phyloP scores from a whole-genome alignment of 2,888 invertebrate genomes.

The Nebria salina region DNA sequence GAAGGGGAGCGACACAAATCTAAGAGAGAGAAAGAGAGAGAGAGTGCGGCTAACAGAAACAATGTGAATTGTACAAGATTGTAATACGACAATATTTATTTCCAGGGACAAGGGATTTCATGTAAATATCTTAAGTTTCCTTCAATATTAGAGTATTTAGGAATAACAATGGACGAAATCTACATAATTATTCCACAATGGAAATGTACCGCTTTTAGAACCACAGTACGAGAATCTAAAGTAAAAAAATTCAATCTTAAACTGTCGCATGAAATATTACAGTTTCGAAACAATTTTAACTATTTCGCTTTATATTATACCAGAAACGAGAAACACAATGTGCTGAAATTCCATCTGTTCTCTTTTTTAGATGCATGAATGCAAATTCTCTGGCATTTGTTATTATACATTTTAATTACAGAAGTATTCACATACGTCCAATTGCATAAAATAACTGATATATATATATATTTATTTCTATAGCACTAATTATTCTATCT shows the following conservation, averaged over 20 bases:
- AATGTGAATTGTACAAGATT: slow-evolving; percentile 20
- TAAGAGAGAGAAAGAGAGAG: too few species aligned
- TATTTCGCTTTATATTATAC: neutral
- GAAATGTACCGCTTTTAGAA: neutral
- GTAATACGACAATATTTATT: slow-evolving; percentile 36
- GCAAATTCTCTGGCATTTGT: neutral
- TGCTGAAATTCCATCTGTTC: too few species aligned
- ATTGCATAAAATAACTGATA: too few species aligned
- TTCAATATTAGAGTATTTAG: slow-evolving; percentile 36
- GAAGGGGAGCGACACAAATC: neutral
- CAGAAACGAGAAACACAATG: neutral
- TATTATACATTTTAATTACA: too few species aligned
- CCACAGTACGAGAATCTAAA: neutral
- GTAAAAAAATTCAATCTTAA: slow-evolving; percentile 6
- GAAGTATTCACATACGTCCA: too few species aligned
- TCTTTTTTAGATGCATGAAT: neutral
- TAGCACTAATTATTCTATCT: too few species aligned
- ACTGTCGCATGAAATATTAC: slow-evolving; percentile 11
- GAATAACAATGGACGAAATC: slow-evolving; percentile 33
- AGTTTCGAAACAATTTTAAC: slow-evolving; percentile 4
- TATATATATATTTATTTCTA: too few species aligned
- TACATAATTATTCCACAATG: slow-evolving; percentile 41
- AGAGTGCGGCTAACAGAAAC: neutral
- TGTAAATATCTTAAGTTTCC: slow-evolving; percentile 37
- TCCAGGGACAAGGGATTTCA: slow-evolving; percentile 25